phyloP scores from a whole-genome alignment of 1,140 invertebrate species.

The Diorhabda carinulata region DNA sequence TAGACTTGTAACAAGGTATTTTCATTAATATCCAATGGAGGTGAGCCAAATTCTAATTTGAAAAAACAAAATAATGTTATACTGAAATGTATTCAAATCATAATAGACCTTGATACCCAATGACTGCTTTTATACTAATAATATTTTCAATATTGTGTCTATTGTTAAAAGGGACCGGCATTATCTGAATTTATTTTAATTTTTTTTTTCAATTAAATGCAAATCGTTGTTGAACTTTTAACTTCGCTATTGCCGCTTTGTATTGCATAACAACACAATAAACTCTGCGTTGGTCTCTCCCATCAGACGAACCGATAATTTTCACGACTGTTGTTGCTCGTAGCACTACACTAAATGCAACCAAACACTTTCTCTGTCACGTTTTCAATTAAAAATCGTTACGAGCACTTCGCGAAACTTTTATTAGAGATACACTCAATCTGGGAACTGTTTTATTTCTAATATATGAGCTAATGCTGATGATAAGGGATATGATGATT shows the following conservation, averaged over 20 bases:
- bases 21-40: no score
- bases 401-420: not conserved
- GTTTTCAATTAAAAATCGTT: conserved; percentile 3
- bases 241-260: not conserved
- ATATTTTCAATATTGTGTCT: not conserved
- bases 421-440: not conserved
- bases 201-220: conserved; percentile 1
- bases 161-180: not conserved
- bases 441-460: not conserved
- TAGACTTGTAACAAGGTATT: no score
- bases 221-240: conserved; percentile 2
- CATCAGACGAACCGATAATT: not conserved
- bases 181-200: not conserved
- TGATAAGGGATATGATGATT: no score
- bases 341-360: conserved; percentile 2
- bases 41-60: no score
- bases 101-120: no score
- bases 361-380: conserved; percentile 1
- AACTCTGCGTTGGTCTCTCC: not conserved
- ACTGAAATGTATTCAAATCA: no score
- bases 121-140: no score
- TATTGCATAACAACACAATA: conserved; percentile 3
- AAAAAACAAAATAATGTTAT: no score
- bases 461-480: no score
- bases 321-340: conserved; percentile 1